These are phyloP conservation scores for Mus pahari DNA, from an alignment of 2,113 vertebrate species.

Conservation along the genomic window DNA sequence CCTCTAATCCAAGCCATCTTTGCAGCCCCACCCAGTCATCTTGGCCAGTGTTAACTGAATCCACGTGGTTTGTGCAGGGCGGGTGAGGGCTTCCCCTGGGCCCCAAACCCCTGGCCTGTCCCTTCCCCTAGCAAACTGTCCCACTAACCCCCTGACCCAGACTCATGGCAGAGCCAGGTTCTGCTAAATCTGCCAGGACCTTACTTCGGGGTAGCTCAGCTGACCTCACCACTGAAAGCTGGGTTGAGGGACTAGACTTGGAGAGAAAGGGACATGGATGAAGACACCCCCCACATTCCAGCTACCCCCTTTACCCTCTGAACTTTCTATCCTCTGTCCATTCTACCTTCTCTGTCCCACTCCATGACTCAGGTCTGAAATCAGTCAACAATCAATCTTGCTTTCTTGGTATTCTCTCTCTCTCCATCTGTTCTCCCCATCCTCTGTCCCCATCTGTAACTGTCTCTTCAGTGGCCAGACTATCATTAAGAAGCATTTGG, in stretches of 20 bases:
- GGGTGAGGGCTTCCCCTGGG: conserved; percentile 36
- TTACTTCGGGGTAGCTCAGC: conserved; percentile 59
- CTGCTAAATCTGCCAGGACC: conserved; percentile 54
- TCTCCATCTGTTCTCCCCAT: neutral
- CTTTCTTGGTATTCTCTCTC: neutral
- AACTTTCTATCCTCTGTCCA: neutral
- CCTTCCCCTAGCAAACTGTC: conserved; percentile 36
- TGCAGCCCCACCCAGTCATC: conserved; percentile 42
- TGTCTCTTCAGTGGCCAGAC: neutral
- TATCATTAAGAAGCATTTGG: conserved; percentile 67
- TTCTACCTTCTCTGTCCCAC: neutral
- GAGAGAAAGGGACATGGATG: neutral
- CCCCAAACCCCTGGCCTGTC: neutral
- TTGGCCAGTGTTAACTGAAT: conserved; percentile 65
- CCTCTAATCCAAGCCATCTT: conserved; percentile 4
- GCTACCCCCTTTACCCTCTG: neutral
- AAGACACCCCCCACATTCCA: neutral
- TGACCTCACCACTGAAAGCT: conserved; percentile 61
- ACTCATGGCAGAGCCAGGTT: conserved; percentile 66
- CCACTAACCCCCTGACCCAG: conserved; percentile 81
- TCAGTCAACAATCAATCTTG: neutral
- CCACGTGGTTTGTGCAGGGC: conserved; percentile 70
- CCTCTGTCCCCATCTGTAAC: conserved; percentile 5
- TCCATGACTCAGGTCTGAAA: neutral
- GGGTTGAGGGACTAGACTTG: neutral